These are phyloP conservation scores for Gymnoscopelus microlampas DNA, from an alignment of 2,797 vertebrate species.

Conservation along the genomic window DNA sequence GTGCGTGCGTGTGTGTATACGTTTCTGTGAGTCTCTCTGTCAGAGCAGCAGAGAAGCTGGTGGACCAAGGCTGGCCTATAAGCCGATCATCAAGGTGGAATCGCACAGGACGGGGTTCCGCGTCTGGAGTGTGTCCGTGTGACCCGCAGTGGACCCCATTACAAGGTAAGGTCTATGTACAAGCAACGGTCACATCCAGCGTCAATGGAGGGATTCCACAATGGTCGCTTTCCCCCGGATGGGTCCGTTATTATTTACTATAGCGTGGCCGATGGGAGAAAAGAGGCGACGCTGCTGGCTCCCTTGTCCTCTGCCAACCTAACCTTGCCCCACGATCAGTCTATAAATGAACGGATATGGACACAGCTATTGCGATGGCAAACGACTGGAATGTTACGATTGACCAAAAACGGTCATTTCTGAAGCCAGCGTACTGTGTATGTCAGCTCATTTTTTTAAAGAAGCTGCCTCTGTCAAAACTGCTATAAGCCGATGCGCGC, in stretches of 20 bases:
- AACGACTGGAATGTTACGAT: background rate
- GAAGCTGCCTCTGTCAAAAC: conserved; percentile 37
- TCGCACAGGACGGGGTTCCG: conserved; percentile 58
- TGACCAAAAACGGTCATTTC: conserved; percentile 30
- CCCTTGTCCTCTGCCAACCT: conserved; percentile 70
- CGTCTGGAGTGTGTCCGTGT: conserved; percentile 59
- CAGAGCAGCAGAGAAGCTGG: conserved; percentile 55
- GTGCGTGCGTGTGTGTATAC: conserved; percentile 26
- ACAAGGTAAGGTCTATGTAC: conserved; percentile 66
- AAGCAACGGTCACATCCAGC: background rate
- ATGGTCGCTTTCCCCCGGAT: conserved; percentile 39
- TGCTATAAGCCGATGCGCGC: conserved; percentile 47
- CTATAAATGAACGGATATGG: too few relatives aligned
- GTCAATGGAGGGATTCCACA: background rate
- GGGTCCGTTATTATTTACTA: conserved; percentile 44
- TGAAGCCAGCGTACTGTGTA: conserved; percentile 14
- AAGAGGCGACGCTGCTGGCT: conserved; percentile 12
- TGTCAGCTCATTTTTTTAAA: conserved; percentile 25
- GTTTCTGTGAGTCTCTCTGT: conserved; percentile 55
- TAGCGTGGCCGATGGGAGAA: conserved; percentile 19
- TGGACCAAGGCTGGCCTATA: conserved; percentile 65
- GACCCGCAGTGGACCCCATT: conserved; percentile 56
- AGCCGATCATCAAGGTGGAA: conserved; percentile 85
- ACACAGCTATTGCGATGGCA: too few relatives aligned
- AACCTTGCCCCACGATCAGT: conserved; percentile 57